A percentile compares a stretch with the other conserved stretches of the same genome.
Conservation (phyloP, 2,888 invertebrate genomes). For the Strigamia maritima region DNA sequence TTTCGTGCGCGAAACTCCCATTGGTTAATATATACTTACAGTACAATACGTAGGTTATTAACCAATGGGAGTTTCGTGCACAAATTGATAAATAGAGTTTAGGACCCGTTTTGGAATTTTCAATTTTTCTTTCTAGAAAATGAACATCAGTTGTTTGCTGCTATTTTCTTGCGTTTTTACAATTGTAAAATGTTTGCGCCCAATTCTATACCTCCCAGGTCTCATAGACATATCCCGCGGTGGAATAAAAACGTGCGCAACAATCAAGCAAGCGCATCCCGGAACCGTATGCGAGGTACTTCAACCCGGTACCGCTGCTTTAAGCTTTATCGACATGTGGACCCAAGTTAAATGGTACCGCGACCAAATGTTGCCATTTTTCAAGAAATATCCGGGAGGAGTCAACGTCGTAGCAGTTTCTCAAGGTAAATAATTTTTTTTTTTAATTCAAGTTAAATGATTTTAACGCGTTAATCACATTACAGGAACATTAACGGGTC, state of each 20-base stretch:
- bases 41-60: too few relatives aligned
- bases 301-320: background rate
- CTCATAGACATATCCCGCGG: background rate
- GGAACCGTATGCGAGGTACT: background rate
- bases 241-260: background rate
- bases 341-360: background rate
- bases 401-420: background rate
- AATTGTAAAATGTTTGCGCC: background rate
- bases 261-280: background rate
- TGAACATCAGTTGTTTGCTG: too few relatives aligned
- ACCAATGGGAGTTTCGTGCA: too few relatives aligned
- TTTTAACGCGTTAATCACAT: too few relatives aligned
- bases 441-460: too few relatives aligned
- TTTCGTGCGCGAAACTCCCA: too few relatives aligned
- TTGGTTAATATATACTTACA: too few relatives aligned
- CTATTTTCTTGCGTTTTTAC: background rate
- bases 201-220: background rate
- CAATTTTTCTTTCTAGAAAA: too few relatives aligned
- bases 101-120: too few relatives aligned
- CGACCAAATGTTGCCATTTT: background rate
- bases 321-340: background rate
- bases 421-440: background rate
- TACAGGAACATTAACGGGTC: background rate
- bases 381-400: background rate
- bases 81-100: too few relatives aligned